Conservation (phyloP, 2,797 vertebrate genomes). For the Paramormyrops hopkinsi region DNA sequence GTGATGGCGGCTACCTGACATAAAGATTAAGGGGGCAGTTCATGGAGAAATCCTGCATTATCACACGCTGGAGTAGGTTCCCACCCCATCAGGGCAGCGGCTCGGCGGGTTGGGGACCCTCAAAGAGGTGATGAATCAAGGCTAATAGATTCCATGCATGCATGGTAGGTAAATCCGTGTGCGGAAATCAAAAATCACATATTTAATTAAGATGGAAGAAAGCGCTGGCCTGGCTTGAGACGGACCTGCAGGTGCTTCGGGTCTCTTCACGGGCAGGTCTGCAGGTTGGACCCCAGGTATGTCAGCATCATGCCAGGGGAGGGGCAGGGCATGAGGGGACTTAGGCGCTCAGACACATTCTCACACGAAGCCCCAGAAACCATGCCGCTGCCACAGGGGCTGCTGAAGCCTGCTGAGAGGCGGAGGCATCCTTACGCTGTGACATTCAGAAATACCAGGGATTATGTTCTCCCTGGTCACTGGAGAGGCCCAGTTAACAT, state of each 20-base stretch:
- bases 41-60: neutral
- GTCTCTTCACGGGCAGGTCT: neutral
- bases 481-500: conserved; percentile 39
- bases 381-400: conserved; percentile 38
- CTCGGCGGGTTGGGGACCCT: neutral
- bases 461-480: conserved; percentile 42
- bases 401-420: conserved; percentile 44
- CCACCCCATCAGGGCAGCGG: neutral
- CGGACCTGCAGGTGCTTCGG: neutral
- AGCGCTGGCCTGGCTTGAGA: neutral
- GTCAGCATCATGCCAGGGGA: conserved; percentile 48
- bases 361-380: conserved; percentile 41
- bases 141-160: neutral
- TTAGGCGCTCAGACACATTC: conserved; percentile 43
- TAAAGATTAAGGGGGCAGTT: neutral
- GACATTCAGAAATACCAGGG: conserved; percentile 55
- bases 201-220: neutral
- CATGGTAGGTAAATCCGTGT: neutral
- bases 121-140: neutral
- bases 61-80: neutral
- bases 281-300: conserved; percentile 24
- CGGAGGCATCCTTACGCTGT: conserved; percentile 41
- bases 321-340: conserved; percentile 39
- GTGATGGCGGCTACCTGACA: neutral
- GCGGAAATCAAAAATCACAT: neutral